phyloP scores from a whole-genome alignment of 2,888 invertebrate genomes.

The Erpobdella octoculata region DNA sequence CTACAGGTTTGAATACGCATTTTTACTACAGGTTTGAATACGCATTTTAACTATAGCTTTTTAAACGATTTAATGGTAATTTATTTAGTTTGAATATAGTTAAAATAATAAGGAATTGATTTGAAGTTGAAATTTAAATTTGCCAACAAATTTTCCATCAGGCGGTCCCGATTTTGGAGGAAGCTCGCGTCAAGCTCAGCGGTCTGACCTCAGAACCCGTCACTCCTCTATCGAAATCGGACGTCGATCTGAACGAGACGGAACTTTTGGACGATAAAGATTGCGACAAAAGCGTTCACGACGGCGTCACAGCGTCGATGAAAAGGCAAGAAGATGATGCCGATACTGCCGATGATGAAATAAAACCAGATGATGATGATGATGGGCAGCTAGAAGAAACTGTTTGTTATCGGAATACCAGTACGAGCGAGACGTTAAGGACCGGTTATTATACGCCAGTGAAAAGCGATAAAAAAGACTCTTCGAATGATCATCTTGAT shows the following conservation, averaged over 20 bases:
- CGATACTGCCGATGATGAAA: constrained; percentile 10
- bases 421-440: too few relatives aligned
- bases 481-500: neutral
- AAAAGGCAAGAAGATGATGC: neutral
- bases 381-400: neutral
- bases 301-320: neutral
- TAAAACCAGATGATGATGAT: constrained; percentile 25
- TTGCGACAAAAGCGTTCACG: neutral
- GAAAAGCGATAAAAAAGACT: too few relatives aligned
- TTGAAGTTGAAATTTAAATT: neutral
- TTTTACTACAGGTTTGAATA: too few relatives aligned
- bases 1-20: neutral
- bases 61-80: too few relatives aligned
- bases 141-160: neutral
- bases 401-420: neutral
- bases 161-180: constrained; percentile 16
- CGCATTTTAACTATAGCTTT: too few relatives aligned
- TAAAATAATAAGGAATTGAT: too few relatives aligned
- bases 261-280: neutral
- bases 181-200: neutral
- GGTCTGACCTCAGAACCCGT: neutral
- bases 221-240: neutral
- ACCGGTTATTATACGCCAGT: too few relatives aligned
- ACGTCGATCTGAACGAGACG: neutral
- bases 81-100: too few relatives aligned